Percentiles rank a stretch among this genome's conserved stretches.
Evolutionary conservation across 2,113 vertebrate species (phyloP).

Genomic region (Gulo gulo): DNA sequence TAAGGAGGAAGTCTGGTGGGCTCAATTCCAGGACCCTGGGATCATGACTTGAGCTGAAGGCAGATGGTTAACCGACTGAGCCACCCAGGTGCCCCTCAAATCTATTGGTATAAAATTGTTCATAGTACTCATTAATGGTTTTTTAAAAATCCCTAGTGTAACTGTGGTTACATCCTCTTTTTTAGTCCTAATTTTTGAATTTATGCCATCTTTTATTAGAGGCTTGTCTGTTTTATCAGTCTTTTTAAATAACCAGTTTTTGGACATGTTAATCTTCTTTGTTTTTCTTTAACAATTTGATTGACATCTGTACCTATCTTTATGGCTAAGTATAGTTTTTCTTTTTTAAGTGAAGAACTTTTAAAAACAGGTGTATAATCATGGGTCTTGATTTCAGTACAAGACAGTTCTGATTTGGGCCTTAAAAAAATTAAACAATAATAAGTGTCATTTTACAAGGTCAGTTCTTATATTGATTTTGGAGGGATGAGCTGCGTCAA

Average conservation of each 20-base stretch:
- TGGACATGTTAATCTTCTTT: neutral
- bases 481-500: neutral
- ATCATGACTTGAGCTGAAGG: neutral
- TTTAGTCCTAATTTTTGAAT: constrained; percentile 1
- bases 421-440: neutral
- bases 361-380: neutral
- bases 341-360: neutral
- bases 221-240: neutral
- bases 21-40: neutral
- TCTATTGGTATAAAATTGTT: constrained; percentile 20
- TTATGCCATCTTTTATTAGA: neutral
- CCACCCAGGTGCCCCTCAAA: neutral
- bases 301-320: neutral
- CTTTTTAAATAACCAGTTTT: constrained; percentile 12
- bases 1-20: neutral
- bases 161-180: neutral
- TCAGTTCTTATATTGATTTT: constrained; percentile 35
- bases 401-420: constrained; percentile 23
- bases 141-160: neutral
- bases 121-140: neutral
- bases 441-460: neutral
- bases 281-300: neutral
- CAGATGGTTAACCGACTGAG: neutral
- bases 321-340: neutral
- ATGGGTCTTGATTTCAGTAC: neutral